phyloP scores from a whole-genome alignment of 2,888 invertebrate species.

The Tigriopus californicus region DNA sequence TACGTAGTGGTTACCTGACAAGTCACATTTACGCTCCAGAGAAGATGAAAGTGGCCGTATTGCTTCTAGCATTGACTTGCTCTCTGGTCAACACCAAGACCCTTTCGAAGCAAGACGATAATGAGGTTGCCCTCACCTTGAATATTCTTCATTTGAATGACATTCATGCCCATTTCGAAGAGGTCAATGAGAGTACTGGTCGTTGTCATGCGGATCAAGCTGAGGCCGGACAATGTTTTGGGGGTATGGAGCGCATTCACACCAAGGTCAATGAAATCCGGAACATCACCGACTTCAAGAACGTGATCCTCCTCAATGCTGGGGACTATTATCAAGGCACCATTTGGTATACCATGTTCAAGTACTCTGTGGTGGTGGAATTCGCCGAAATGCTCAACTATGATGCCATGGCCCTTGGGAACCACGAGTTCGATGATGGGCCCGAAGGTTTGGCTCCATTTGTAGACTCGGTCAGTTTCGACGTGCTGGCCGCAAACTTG shows the following conservation, averaged over 20 bases:
- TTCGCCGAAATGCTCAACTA: conserved; percentile 12
- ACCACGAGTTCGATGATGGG: conserved; percentile 68
- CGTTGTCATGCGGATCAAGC: neutral
- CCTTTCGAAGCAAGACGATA: no score
- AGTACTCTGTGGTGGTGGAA: conserved; percentile 7
- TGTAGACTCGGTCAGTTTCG: conserved; percentile 40
- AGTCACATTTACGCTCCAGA: no score
- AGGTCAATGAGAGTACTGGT: conserved; percentile 4
- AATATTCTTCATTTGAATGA: conserved; percentile 14
- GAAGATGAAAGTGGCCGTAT: no score
- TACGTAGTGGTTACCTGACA: no score
- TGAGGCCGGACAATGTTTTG: conserved; percentile 1
- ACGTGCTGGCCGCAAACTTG: conserved; percentile 55
- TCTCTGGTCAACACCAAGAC: no score
- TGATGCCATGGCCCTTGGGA: conserved; percentile 33
- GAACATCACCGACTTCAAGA: neutral
- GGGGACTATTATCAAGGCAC: conserved; percentile 15
- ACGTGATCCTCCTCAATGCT: conserved; percentile 6
- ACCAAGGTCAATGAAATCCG: conserved; percentile 7
- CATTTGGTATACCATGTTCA: conserved; percentile 13
- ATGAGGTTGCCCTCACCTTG: neutral
- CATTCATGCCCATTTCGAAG: conserved; percentile 15
- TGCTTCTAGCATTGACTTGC: no score
- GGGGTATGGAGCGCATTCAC: conserved; percentile 2
- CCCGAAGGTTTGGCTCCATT: conserved; percentile 51